Conservation (phyloP, 2,888 invertebrate genomes). For the Gisinianus flammeolus region DNA sequence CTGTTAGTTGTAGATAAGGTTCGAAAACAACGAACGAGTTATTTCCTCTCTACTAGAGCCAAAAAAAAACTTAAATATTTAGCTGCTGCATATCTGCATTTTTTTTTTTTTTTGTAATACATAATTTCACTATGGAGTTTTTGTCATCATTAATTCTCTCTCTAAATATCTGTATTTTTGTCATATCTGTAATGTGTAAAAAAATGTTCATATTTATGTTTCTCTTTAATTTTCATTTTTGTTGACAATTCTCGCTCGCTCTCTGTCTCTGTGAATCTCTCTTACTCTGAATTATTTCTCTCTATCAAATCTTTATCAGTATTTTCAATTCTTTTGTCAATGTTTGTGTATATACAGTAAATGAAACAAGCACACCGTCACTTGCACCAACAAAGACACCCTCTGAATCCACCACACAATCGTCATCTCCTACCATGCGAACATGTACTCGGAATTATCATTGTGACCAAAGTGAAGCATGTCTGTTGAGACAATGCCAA, state of each 20-base stretch:
- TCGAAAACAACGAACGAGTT: too few species aligned
- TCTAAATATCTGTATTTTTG: neutral
- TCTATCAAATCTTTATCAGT: neutral
- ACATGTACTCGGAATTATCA: conserved; percentile 71
- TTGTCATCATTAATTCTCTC: too few species aligned
- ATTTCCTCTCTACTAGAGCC: too few species aligned
- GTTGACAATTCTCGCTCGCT: neutral
- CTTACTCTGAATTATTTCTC: neutral
- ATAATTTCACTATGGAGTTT: too few species aligned
- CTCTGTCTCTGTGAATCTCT: neutral
- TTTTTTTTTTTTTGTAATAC: too few species aligned
- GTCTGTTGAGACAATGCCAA: conserved; percentile 80
- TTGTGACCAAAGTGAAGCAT: conserved; percentile 82
- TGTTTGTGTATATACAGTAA: conserved; percentile 54
- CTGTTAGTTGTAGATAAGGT: too few species aligned
- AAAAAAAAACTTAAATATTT: too few species aligned
- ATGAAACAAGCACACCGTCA: conserved; percentile 82
- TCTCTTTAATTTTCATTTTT: conserved; percentile 7
- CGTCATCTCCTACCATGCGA: too few species aligned
- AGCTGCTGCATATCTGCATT: too few species aligned
- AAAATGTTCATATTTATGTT: neutral
- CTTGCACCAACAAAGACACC: conserved; percentile 49
- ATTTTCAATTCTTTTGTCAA: conserved; percentile 18
- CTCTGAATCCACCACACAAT: conserved; percentile 44
- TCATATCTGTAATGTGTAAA: neutral